Evolutionary conservation across 2,888 invertebrate species (phyloP).

Genomic region (Eurytoma adleriae): DNA sequence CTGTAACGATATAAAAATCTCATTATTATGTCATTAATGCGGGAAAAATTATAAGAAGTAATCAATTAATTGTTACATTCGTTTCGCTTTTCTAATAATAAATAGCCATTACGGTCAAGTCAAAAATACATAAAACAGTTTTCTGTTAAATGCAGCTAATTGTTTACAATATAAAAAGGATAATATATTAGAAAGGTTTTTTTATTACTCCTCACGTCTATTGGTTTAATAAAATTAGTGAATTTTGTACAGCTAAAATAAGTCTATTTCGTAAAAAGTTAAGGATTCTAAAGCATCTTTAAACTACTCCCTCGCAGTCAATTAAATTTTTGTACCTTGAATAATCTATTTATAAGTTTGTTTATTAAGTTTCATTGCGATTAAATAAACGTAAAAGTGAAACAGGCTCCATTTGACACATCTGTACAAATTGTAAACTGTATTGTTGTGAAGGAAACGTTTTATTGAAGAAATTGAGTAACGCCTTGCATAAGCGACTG

Average conservation of each 20-base stretch:
- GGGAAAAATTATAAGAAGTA: background rate
- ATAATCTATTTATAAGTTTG: constrained; percentile 47
- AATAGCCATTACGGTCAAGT: background rate
- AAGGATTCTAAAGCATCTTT: constrained; percentile 1
- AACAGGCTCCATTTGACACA: constrained; percentile 17
- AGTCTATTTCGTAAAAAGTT: no score
- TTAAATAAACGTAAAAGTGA: constrained; percentile 14
- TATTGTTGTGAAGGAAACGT: constrained; percentile 4
- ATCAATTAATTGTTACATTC: background rate
- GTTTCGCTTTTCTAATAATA: background rate
- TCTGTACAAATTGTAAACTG: background rate
- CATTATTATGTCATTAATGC: background rate
- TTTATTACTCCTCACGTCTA: no score
- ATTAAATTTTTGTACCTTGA: constrained; percentile 3
- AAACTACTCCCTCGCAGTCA: constrained; percentile 1
- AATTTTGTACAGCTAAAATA: no score
- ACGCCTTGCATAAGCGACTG: background rate
- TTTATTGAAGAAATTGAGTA: constrained; percentile 12
- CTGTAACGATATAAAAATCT: constrained; percentile 33
- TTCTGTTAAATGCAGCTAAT: no score
- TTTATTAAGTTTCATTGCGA: constrained; percentile 42
- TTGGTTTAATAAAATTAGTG: no score
- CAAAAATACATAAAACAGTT: no score
- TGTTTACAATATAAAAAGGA: no score
- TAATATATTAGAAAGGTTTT: no score